Evolutionary conservation across 2,113 vertebrate genomes (phyloP), one percentile per base, ranked within the genome.

Genomic region (Typhlomys cinereus): DNA sequence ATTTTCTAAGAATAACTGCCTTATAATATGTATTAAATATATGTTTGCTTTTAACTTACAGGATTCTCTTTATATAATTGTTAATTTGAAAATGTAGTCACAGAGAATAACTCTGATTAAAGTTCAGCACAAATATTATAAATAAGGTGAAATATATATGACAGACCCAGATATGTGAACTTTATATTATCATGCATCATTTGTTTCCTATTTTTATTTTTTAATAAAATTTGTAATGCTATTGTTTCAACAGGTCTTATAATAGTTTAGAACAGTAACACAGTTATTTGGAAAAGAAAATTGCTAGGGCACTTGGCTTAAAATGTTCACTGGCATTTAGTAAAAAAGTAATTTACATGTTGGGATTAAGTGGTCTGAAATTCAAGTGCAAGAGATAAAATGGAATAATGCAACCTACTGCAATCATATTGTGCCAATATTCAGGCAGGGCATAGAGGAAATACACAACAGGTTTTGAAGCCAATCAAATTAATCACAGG

Each of bases 401-500:
- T 64, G 44, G 54, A 89, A 80, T 85, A 79, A 92, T 46, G 27
- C 59, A 94, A 75, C 31, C 74, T 89, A 85, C 46, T 74, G 20
- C 41, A 90, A 88, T 95, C 64, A 66, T 95, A 95, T 92, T 96
- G 81, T 94, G 91, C 71, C 93, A 96, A 92, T 92, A 96, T 83
- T 93, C 71, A 94, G 84, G 66, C 89, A 94, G 75, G 76, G 48
- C 79, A 92, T 44, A 95, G 76, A 94, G 62, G 48, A 95, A 95
- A 96, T 85, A 73, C 89, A 94, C 71, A 92, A 92, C 87, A 95
- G 86, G 39, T 85, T 95, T 93, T 89, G 75, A 91, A 94, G 81
- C 7, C 89, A 95, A 95, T 94, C 85, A 92, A 90, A 93, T 94
- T 97, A 96, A 92, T 96, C 90, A 96, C 23, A 94, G 59, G 4